Evolutionary conservation across 2,888 invertebrate genomes (phyloP), one percentile per base, ranked within the genome.

Genomic region (Alcis repandata): DNA sequence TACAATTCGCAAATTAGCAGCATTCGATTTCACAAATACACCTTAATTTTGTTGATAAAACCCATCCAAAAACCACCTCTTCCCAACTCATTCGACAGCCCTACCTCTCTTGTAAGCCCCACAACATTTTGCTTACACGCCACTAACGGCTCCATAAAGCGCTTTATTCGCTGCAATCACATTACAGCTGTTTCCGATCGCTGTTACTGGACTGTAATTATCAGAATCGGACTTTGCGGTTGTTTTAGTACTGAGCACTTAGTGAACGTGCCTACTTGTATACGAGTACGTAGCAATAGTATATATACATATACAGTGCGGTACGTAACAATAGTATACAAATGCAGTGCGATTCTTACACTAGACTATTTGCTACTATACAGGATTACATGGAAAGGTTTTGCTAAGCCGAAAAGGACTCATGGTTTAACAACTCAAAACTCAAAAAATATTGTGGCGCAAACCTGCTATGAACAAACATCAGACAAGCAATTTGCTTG

Each of bases 101-200:
- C 63, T 63, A 58, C 1, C 0, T 3, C 6, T 1, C 6, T 32
- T 33, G 33, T 33, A n/a, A 19, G 8, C 19, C 20, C 17, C 52
- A 41, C 27, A 48, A 51, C 43, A 53, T 53, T 52, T 52, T 40
- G 52, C 52, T 57, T 51, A 57, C 59, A 48, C n/a, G 52, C 58
- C 46, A 54, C 53, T 17, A 63, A 59, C 63, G 41, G 48, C 46
- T 33, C 63, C 7, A 32, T 62, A 62, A 62, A 62, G 62, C 62
- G 62, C 56, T 62, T 62, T 56, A 62, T 56, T 57, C 51, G 62
- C 62, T 51, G 36, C 62, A 62, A 62, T 61, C 56, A 51, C 62
- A 62, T 62, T 62, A 62, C 62, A 54, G 54, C 54, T 57, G 56
- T 56, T 49, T 56, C 43, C 56, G 62, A 62, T 49, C 56, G 19